These are phyloP conservation scores for Himalopsyche kuldschensis DNA, from an alignment of 2,888 invertebrate genomes.

Conservation along the genomic window DNA sequence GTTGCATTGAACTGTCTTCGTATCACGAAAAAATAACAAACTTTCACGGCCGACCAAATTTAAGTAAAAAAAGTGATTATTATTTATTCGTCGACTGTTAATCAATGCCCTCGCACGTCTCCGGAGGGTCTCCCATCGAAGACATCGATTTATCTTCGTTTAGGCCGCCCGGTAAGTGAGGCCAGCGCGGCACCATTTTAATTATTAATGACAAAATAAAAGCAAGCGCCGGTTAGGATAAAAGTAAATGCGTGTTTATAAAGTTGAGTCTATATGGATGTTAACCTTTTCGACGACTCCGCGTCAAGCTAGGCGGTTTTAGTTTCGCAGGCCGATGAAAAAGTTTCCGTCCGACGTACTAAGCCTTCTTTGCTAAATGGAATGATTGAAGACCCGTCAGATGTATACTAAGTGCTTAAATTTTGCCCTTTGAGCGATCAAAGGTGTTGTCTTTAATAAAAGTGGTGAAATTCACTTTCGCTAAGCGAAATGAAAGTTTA, in stretches of 20 bases:
- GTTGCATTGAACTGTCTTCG: no score
- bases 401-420: background rate
- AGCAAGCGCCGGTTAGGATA: background rate
- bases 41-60: no score
- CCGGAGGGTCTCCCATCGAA: background rate
- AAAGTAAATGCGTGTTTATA: background rate
- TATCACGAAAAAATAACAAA: no score
- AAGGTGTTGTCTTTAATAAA: background rate
- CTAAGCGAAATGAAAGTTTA: no score
- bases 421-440: background rate
- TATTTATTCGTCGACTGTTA: constrained; percentile 12
- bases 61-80: background rate
- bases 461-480: no score
- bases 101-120: constrained; percentile 1
- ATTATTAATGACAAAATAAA: constrained; percentile 20
- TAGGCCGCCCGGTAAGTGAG: background rate
- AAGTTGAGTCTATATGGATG: background rate
- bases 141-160: constrained; percentile 10
- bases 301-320: background rate
- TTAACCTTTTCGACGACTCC: background rate
- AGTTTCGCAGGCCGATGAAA: background rate
- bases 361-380: background rate
- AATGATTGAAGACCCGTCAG: background rate
- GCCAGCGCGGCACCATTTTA: constrained; percentile 2
- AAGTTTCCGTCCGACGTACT: background rate